phyloP scores from a whole-genome alignment of 1,140 invertebrate species.

The Scaptomyza montana region DNA sequence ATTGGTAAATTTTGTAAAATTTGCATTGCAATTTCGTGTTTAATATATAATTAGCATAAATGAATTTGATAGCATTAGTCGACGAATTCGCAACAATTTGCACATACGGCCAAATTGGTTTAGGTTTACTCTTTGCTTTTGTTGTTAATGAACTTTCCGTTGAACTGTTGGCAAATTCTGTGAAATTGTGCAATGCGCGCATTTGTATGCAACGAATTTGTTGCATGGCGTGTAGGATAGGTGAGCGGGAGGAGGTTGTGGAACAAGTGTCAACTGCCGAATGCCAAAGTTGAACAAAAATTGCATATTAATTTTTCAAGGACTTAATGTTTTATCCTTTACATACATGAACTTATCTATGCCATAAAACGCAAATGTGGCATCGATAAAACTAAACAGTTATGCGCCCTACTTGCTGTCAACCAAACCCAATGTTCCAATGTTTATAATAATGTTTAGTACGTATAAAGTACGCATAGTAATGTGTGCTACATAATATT shows the following conservation, averaged over 20 bases:
- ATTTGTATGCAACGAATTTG: constrained; percentile 4
- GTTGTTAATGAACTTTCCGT: constrained; percentile 33
- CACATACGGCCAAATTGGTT: constrained; percentile 18
- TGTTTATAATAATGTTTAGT: no score
- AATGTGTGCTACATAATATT: no score
- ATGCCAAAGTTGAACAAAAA: constrained; percentile 30
- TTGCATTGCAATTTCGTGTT: constrained; percentile 21
- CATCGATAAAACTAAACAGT: constrained; percentile 28
- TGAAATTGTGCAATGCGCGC: background rate
- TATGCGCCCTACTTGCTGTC: constrained; percentile 4
- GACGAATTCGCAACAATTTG: constrained; percentile 13
- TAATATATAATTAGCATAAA: constrained; percentile 47
- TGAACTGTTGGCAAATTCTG: background rate
- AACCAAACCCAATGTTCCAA: background rate
- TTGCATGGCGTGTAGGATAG: background rate
- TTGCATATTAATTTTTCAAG: constrained; percentile 33
- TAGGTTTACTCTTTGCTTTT: background rate
- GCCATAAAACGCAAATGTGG: constrained; percentile 32
- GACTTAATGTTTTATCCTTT: background rate
- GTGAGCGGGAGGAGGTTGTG: no score
- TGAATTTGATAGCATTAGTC: constrained; percentile 38
- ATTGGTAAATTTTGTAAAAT: constrained; percentile 14
- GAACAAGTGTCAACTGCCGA: constrained; percentile 35
- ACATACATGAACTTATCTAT: background rate
- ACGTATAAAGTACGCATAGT: no score